phyloP scores from a whole-genome alignment of 2,797 vertebrate genomes.

The Tinamus major region DNA sequence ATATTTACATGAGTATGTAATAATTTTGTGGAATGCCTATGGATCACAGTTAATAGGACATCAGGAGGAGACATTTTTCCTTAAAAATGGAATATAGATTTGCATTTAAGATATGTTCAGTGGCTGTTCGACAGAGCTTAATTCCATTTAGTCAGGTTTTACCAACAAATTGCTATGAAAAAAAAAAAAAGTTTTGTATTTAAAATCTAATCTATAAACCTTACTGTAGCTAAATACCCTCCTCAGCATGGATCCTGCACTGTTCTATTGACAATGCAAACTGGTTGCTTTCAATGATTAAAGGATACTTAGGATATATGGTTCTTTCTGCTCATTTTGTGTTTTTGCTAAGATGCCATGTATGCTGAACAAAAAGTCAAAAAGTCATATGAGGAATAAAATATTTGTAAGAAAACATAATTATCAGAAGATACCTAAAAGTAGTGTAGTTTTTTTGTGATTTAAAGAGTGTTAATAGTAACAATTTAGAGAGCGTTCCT shows the following conservation, averaged over 20 bases:
- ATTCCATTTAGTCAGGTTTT: background rate
- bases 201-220: background rate
- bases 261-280: background rate
- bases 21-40: background rate
- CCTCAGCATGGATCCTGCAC: background rate
- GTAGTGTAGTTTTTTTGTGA: background rate
- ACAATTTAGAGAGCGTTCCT: background rate
- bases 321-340: background rate
- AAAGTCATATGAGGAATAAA: background rate
- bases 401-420: background rate
- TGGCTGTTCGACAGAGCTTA: background rate
- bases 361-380: background rate
- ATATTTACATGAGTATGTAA: background rate
- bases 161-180: background rate
- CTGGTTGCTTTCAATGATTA: background rate
- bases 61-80: background rate
- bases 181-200: background rate
- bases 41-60: background rate
- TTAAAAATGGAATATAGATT: constrained; percentile 9
- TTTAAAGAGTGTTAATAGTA: background rate
- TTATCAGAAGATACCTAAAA: constrained; percentile 1
- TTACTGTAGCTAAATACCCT: background rate
- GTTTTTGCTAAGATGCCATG: background rate
- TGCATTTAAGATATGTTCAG: background rate
- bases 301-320: background rate